A percentile compares a stretch with the other conserved stretches of the same genome.
These are phyloP conservation scores for Melinopterus prodromus DNA, from an alignment of 2,888 invertebrate species.

Conservation along the genomic window DNA sequence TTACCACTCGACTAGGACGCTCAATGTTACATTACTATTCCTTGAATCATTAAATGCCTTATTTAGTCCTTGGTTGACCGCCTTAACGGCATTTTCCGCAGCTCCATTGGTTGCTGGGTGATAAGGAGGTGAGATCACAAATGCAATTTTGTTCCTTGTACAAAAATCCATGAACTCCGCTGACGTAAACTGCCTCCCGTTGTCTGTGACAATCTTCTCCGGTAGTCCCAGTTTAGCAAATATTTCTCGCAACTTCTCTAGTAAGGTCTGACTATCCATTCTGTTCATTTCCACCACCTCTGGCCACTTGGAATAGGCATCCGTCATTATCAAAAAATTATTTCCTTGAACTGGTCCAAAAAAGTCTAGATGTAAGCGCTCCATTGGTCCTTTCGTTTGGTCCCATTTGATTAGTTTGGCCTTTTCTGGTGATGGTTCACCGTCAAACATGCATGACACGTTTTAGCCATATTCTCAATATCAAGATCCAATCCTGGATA, in stretches of 20 bases:
- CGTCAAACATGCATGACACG: too few species aligned
- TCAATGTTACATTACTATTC: background rate
- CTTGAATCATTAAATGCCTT: slow-evolving; percentile 31
- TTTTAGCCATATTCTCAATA: too few species aligned
- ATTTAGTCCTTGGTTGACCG: slow-evolving; percentile 27
- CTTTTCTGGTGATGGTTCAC: too few species aligned
- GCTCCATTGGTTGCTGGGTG: background rate
- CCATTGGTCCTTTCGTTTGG: too few species aligned
- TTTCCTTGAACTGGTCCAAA: too few species aligned
- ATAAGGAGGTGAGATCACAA: slow-evolving; percentile 38
- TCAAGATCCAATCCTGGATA: background rate
- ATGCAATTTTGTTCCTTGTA: slow-evolving; percentile 33
- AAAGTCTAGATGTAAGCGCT: background rate
- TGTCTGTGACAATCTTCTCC: slow-evolving; percentile 39
- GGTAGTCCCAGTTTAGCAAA: slow-evolving; percentile 38
- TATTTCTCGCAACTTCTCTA: slow-evolving; percentile 33
- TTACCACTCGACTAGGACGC: too few species aligned
- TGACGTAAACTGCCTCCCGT: slow-evolving; percentile 39
- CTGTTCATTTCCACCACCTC: slow-evolving; percentile 9
- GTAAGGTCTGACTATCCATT: slow-evolving; percentile 36
- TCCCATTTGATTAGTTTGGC: too few species aligned
- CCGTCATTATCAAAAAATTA: background rate
- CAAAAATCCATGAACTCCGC: slow-evolving; percentile 40
- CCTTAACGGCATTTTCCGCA: slow-evolving; percentile 37
- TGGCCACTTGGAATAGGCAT: slow-evolving; percentile 12